Conservation (phyloP, 2,797 vertebrate genomes). For the Notolabrus celidotus region DNA sequence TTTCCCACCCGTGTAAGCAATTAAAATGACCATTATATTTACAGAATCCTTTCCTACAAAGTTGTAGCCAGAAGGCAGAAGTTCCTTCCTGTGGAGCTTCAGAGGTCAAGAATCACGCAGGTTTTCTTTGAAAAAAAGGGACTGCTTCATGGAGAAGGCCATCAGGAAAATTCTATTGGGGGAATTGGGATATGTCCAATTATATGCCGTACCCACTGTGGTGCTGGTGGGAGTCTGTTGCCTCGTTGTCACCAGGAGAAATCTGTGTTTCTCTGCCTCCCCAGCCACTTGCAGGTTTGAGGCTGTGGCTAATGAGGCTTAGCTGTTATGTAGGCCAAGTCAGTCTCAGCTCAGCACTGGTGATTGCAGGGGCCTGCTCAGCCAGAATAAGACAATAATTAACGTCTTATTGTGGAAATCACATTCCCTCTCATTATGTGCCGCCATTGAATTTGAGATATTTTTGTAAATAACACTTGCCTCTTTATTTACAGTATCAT, state of each 20-base stretch:
- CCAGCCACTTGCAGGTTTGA: conserved; percentile 67
- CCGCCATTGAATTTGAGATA: conserved; percentile 1
- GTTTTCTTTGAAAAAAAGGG: conserved; percentile 26
- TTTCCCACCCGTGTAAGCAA: not conserved
- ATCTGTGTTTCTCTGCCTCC: conserved; percentile 66
- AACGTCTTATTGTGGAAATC: conserved; percentile 52
- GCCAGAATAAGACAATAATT: conserved; percentile 67
- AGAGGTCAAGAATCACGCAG: conserved; percentile 38
- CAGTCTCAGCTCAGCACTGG: conserved; percentile 55
- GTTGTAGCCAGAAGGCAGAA: not conserved
- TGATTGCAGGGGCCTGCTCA: conserved; percentile 57
- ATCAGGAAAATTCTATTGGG: conserved; percentile 32
- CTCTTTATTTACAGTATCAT: conserved; percentile 30
- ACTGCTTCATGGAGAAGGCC: not conserved
- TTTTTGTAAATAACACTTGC: conserved; percentile 29
- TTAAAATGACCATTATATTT: not conserved
- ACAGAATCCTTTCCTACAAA: not conserved
- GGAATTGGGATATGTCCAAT: conserved; percentile 63
- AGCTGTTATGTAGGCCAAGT: conserved; percentile 75
- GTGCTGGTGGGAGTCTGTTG: conserved; percentile 58
- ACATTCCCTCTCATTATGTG: conserved; percentile 37
- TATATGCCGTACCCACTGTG: conserved; percentile 43
- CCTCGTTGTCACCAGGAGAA: conserved; percentile 68
- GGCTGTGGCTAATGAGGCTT: conserved; percentile 78
- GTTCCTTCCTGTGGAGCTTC: not conserved